Conservation (phyloP, 2,113 vertebrate genomes). For the Boulengeromyrus knoepffleri region DNA sequence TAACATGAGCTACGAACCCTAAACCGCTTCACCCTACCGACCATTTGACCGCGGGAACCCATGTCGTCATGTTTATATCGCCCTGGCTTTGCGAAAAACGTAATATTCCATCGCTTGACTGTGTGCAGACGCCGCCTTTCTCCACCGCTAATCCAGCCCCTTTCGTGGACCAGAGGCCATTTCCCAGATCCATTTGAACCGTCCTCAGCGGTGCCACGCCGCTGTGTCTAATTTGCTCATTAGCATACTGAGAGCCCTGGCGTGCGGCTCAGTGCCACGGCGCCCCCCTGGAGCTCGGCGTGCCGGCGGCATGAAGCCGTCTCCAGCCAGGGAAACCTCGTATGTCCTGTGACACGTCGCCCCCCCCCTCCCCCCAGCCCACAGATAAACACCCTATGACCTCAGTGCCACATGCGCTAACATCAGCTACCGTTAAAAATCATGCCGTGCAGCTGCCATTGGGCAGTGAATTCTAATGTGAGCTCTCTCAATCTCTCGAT, state of each 20-base stretch:
- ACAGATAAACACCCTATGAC: not conserved
- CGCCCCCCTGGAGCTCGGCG: too few relatives aligned
- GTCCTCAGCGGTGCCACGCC: not conserved
- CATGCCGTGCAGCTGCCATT: not conserved
- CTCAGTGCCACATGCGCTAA: not conserved
- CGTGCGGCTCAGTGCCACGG: not conserved
- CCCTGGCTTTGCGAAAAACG: not conserved
- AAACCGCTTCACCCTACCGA: not conserved
- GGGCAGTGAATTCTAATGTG: not conserved
- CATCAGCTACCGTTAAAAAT: not conserved
- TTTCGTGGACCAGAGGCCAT: not conserved
- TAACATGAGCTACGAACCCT: not conserved
- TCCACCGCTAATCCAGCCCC: not conserved
- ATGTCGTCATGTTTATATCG: not conserved
- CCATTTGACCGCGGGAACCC: not conserved
- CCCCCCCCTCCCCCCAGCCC: not conserved
- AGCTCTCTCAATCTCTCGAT: not conserved
- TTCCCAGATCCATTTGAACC: not conserved
- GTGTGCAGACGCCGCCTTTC: too few relatives aligned
- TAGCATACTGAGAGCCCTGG: not conserved
- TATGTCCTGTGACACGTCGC: not conserved
- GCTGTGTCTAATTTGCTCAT: conserved; percentile 11
- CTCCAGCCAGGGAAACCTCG: not conserved
- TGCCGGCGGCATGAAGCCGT: not conserved
- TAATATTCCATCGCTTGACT: not conserved